Evolutionary conservation across 2,797 vertebrate genomes (phyloP).

Genomic region (Peromyscus nudipes): DNA sequence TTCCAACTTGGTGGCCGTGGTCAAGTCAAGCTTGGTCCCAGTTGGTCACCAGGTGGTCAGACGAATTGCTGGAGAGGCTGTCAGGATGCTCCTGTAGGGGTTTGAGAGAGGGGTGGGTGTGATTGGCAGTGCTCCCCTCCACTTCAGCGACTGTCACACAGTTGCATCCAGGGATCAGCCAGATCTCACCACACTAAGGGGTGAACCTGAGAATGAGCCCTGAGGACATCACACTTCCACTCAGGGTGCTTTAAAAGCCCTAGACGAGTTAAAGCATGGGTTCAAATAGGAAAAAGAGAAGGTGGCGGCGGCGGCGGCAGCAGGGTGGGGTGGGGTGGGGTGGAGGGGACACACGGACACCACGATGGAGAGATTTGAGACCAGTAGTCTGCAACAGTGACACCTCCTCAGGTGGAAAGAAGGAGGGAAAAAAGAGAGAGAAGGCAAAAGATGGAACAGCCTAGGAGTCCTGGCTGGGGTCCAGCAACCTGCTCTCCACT

Average conservation of each 20-base stretch:
- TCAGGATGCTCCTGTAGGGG: neutral
- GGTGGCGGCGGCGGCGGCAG: rapidly evolving
- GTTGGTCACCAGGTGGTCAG: neutral
- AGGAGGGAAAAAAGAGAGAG: neutral
- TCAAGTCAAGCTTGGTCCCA: neutral
- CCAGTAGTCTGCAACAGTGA: neutral
- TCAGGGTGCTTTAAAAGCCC: neutral
- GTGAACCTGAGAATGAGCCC: neutral
- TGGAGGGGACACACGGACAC: neutral
- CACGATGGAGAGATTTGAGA: neutral
- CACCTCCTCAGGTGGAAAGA: neutral
- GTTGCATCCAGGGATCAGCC: neutral
- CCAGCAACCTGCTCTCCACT: neutral
- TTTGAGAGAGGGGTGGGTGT: neutral
- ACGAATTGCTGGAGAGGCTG: neutral
- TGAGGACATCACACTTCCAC: neutral
- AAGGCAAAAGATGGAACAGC: neutral
- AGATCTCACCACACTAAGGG: neutral
- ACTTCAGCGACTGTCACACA: neutral
- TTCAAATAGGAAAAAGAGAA: neutral
- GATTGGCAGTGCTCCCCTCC: neutral
- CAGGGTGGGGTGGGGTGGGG: too few species aligned
- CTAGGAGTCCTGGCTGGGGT: neutral
- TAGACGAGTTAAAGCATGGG: neutral
- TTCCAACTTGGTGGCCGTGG: neutral